These are phyloP conservation scores for Cinclus cinclus DNA, from an alignment of 2,113 vertebrate species.

Conservation along the genomic window DNA sequence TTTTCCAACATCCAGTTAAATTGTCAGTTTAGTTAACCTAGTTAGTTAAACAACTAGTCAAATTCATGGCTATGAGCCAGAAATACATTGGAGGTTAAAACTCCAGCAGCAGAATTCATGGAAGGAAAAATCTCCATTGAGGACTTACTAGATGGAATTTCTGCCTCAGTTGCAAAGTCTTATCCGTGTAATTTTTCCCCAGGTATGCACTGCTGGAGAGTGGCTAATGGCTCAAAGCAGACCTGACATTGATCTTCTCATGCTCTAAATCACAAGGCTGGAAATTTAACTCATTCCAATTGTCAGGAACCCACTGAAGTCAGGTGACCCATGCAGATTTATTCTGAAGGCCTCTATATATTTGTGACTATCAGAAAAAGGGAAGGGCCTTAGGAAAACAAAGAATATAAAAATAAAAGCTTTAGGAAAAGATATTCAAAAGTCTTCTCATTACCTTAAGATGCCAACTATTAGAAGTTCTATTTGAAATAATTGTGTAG, in stretches of 20 bases:
- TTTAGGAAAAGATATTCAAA: not conserved
- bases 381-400: not conserved
- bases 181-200: not conserved
- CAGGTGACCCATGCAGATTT: not conserved
- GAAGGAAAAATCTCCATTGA: not conserved
- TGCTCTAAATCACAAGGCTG: not conserved
- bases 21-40: not conserved
- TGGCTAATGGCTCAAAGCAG: not conserved
- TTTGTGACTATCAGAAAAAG: not conserved
- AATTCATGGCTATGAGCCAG: not conserved
- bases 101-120: not conserved
- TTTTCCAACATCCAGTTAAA: not conserved
- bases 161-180: not conserved
- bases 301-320: not conserved
- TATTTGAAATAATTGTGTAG: not conserved
- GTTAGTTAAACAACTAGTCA: not conserved
- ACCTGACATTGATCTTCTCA: not conserved
- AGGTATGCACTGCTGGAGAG: not conserved
- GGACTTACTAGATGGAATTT: not conserved
- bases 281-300: not conserved
- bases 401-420: not conserved
- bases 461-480: not conserved
- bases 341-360: not conserved
- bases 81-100: not conserved
- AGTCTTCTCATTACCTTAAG: not conserved